Conservation (phyloP, 2,797 vertebrate species). For the Coluber constrictor region DNA sequence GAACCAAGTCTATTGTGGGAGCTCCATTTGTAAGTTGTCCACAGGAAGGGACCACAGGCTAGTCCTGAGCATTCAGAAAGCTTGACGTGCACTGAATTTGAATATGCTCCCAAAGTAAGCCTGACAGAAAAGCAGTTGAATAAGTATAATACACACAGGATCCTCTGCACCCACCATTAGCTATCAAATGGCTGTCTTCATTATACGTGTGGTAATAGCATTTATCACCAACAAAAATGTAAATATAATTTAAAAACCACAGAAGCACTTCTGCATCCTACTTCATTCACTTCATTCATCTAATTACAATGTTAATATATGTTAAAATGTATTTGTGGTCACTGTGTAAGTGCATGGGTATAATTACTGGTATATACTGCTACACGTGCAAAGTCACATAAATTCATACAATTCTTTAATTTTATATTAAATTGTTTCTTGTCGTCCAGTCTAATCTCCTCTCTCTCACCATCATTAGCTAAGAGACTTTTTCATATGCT, state of each 20-base stretch:
- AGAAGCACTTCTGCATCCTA: neutral
- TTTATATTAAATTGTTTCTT: neutral
- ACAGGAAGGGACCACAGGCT: neutral
- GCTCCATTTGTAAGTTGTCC: neutral
- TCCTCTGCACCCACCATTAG: slow-evolving; percentile 4
- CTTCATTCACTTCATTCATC: neutral
- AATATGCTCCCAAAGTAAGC: neutral
- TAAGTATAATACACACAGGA: neutral
- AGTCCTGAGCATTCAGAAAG: neutral
- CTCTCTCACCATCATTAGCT: neutral
- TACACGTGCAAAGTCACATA: neutral
- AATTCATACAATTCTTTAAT: neutral
- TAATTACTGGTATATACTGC: neutral
- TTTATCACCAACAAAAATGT: neutral
- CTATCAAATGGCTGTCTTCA: neutral
- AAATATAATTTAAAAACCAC: neutral
- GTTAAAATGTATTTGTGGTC: neutral
- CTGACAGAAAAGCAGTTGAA: neutral
- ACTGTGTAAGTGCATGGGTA: neutral
- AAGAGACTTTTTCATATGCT: neutral
- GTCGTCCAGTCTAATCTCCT: neutral
- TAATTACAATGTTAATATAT: neutral
- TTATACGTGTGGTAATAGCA: neutral
- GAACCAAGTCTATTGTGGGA: neutral
- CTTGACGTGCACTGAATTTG: neutral